phyloP scores from a whole-genome alignment of 2,113 vertebrate genomes.

The Delphinus delphis region DNA sequence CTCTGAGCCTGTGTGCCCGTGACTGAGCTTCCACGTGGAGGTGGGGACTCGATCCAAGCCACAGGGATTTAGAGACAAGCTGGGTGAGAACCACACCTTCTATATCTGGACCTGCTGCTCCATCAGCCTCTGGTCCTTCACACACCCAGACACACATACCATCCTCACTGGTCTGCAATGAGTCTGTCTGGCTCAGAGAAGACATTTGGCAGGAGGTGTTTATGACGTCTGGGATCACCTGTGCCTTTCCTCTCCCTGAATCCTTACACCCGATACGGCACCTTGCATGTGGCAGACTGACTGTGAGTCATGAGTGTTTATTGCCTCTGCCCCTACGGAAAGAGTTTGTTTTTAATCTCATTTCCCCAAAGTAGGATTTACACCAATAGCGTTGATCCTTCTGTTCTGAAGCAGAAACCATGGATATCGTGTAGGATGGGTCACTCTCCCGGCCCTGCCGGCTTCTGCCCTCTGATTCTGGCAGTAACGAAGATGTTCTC shows the following conservation, averaged over 20 bases:
- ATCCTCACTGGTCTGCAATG: background rate
- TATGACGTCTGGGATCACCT: fast-evolving
- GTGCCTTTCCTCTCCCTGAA: too few species aligned
- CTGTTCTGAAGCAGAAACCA: background rate
- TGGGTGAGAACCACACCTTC: background rate
- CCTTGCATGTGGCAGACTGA: fast-evolving
- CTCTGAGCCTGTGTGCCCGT: fast-evolving
- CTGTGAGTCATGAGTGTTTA: fast-evolving
- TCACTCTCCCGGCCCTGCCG: fast-evolving
- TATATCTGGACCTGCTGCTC: fast-evolving
- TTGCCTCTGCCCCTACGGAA: background rate
- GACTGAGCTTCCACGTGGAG: background rate
- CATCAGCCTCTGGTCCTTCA: fast-evolving
- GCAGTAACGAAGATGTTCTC: fast-evolving
- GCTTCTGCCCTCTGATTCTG: fast-evolving
- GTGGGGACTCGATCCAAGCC: fast-evolving
- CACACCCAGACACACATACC: too few species aligned
- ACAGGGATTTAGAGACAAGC: background rate
- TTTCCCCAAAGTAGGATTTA: background rate
- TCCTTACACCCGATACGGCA: too few species aligned
- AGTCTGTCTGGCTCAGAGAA: fast-evolving
- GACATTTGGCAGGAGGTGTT: background rate
- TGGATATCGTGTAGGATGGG: fast-evolving
- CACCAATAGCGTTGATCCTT: fast-evolving
- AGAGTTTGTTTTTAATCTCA: background rate